These are phyloP conservation scores for Erythrocercus mccallii DNA, from an alignment of 2,113 vertebrate genomes.

Conservation along the genomic window DNA sequence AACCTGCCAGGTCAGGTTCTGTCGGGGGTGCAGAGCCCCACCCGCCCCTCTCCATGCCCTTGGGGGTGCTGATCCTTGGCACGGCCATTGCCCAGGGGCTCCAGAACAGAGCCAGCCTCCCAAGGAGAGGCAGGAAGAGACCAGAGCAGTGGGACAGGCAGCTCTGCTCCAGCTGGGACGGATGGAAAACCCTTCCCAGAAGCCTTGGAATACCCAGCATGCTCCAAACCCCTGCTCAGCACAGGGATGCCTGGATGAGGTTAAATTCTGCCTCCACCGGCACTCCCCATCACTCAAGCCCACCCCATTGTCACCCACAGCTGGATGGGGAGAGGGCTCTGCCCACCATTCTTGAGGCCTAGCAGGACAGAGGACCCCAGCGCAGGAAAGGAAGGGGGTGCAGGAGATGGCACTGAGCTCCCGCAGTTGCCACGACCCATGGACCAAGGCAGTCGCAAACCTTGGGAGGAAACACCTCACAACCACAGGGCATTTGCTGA, in stretches of 20 bases:
- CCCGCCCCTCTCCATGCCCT: not conserved
- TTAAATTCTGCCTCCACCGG: not conserved
- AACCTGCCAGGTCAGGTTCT: not conserved
- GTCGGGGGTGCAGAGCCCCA: not conserved
- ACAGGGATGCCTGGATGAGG: not conserved
- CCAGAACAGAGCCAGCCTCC: not conserved
- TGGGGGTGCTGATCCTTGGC: not conserved
- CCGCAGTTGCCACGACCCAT: not conserved
- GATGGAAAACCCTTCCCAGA: not conserved
- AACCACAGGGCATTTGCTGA: rapidly evolving
- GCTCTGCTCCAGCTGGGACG: not conserved
- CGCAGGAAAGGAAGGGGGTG: rapidly evolving
- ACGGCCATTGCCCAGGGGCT: not conserved
- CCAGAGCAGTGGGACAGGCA: not conserved
- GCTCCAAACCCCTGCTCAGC: not conserved
- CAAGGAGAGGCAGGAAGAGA: not conserved
- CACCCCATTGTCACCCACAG: not conserved
- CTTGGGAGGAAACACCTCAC: not conserved
- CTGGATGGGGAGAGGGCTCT: not conserved
- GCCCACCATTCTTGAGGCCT: not conserved
- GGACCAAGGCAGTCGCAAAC: rapidly evolving
- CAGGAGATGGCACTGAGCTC: not conserved
- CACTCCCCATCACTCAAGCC: not conserved
- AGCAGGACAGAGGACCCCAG: not conserved
- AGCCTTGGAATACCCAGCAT: not conserved